Percentiles rank a stretch among this genome's conserved stretches.
These are phyloP conservation scores for Ophthalmolycus amberensis DNA, from an alignment of 2,113 vertebrate genomes.

Conservation along the genomic window DNA sequence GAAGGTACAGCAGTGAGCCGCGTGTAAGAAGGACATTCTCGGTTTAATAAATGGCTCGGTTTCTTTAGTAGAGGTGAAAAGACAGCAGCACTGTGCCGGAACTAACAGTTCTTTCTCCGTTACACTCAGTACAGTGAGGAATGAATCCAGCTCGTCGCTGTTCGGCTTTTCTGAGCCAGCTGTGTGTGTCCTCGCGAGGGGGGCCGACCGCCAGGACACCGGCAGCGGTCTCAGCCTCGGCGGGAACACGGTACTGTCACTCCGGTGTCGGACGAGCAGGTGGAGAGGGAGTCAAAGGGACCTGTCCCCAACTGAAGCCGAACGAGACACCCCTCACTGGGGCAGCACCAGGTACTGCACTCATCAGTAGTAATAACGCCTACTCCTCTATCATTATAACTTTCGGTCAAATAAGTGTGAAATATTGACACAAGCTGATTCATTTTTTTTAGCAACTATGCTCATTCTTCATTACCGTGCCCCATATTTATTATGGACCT, in stretches of 20 bases:
- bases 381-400: neutral
- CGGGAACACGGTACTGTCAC: conserved; percentile 8
- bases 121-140: neutral
- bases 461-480: neutral
- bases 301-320: conserved; percentile 7
- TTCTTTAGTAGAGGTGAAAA: neutral
- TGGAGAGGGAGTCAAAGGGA: neutral
- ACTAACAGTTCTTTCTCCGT: neutral
- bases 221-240: neutral
- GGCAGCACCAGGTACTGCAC: conserved; percentile 46
- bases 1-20: neutral
- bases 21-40: neutral
- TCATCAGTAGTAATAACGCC: neutral
- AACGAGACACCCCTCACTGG: neutral
- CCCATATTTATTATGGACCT: too few relatives aligned
- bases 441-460: too few relatives aligned
- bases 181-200: conserved; percentile 43
- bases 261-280: neutral
- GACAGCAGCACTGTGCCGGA: neutral
- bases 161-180: conserved; percentile 58
- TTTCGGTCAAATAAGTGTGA: neutral
- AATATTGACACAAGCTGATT: neutral
- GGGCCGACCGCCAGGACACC: conserved; percentile 1
- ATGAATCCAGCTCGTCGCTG: conserved; percentile 75
- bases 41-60: neutral